phyloP scores from a whole-genome alignment of 2,113 vertebrate genomes.

The Raja brachyura region DNA sequence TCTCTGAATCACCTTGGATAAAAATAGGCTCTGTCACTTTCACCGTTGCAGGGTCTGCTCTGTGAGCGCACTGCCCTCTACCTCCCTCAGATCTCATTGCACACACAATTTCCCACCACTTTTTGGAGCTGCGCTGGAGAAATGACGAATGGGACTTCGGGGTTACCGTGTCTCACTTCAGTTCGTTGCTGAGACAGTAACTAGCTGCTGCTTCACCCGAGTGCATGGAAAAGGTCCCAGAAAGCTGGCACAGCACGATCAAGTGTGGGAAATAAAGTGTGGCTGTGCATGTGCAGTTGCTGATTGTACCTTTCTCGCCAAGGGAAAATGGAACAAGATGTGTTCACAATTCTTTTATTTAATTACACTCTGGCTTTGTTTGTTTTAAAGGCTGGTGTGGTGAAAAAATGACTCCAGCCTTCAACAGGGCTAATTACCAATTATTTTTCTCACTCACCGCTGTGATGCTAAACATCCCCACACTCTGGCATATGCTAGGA shows the following conservation, averaged over 20 bases:
- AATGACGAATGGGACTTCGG: not conserved
- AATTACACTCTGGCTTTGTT: slow-evolving; percentile 1
- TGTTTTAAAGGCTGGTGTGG: slow-evolving; percentile 15
- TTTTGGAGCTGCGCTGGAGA: not conserved
- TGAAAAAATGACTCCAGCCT: slow-evolving; percentile 4
- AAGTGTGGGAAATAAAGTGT: not conserved
- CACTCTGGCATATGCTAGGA: slow-evolving; percentile 17
- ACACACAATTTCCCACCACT: not conserved
- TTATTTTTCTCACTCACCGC: slow-evolving; percentile 31
- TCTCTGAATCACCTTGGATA: not conserved
- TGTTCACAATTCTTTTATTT: not conserved
- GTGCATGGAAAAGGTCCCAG: not conserved
- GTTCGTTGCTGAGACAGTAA: not conserved
- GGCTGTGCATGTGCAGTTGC: not conserved
- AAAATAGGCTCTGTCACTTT: not conserved
- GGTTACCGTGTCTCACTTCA: not conserved
- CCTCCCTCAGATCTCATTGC: not conserved
- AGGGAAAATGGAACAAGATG: slow-evolving; percentile 30
- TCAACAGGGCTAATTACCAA: slow-evolving; percentile 32
- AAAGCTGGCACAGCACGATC: not conserved
- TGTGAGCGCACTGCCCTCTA: slow-evolving; percentile 11
- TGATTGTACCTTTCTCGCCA: not conserved
- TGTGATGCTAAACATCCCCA: slow-evolving; percentile 20
- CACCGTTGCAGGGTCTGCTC: not conserved
- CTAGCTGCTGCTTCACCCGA: not conserved